phyloP scores from a whole-genome alignment of 2,888 invertebrate species.

The Thymelicus lineola region DNA sequence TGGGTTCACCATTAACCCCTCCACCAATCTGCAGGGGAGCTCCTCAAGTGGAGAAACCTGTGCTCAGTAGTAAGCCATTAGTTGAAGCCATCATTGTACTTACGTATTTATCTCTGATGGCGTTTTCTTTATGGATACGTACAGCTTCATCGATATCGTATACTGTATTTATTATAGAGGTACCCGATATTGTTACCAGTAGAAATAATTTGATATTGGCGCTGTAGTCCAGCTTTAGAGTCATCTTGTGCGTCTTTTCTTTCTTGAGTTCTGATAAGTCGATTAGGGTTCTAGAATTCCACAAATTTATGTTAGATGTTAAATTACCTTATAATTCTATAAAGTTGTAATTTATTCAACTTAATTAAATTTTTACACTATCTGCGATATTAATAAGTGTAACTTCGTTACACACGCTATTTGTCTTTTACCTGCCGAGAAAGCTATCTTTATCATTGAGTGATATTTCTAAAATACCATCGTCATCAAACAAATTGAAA shows the following conservation, averaged over 20 bases:
- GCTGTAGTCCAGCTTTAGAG: constrained; percentile 93
- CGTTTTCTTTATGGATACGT: constrained; percentile 83
- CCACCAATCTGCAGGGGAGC: no score
- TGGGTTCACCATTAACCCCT: no score
- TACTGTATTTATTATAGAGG: constrained; percentile 92
- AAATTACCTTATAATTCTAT: no score
- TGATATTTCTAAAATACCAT: constrained; percentile 93
- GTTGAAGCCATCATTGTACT: constrained; percentile 55
- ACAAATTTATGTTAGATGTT: background rate
- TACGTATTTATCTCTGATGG: constrained; percentile 82
- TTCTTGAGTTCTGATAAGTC: constrained; percentile 92
- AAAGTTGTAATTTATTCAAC: no score
- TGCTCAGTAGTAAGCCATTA: no score
- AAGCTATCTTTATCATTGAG: constrained; percentile 91
- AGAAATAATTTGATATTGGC: constrained; percentile 89
- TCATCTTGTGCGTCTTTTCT: constrained; percentile 95
- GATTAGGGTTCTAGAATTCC: constrained; percentile 85
- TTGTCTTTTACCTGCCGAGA: constrained; percentile 77
- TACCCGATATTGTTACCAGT: constrained; percentile 96
- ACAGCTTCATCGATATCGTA: constrained; percentile 89
- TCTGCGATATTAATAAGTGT: no score
- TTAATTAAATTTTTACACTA: no score
- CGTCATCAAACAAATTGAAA: constrained; percentile 96
- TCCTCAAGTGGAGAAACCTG: no score
- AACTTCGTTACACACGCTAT: background rate